A percentile compares a stretch with the other conserved stretches of the same genome.
Conservation (phyloP, 2,797 vertebrate species). For the Channa striata region DNA sequence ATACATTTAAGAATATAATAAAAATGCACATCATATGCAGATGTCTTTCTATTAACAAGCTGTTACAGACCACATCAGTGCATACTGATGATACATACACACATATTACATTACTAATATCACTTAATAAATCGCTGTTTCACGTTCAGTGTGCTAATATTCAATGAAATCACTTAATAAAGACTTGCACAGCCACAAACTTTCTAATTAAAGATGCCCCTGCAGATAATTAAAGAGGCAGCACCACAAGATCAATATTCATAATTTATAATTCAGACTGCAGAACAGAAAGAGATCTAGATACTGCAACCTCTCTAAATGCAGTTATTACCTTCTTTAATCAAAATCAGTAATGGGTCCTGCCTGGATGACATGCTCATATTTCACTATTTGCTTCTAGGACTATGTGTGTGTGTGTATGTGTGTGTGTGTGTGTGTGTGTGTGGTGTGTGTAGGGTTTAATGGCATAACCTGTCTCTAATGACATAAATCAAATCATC, state of each 20-base stretch:
- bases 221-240: conserved; percentile 27
- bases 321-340: conserved; percentile 62
- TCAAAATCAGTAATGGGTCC: conserved; percentile 59
- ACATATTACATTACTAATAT: conserved; percentile 4
- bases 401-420: conserved; percentile 22
- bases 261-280: conserved; percentile 45
- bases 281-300: conserved; percentile 39
- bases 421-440: conserved; percentile 32
- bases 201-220: conserved; percentile 56
- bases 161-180: conserved; percentile 33
- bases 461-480: no score
- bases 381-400: conserved; percentile 55
- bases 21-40: no score
- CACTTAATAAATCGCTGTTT: conserved; percentile 1
- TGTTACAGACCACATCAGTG: neutral
- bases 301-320: conserved; percentile 43
- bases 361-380: conserved; percentile 50
- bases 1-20: no score
- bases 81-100: neutral
- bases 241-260: conserved; percentile 39
- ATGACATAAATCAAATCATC: neutral
- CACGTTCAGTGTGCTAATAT: neutral
- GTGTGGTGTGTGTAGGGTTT: conserved; percentile 9
- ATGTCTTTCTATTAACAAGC: no score
- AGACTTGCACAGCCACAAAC: conserved; percentile 31